A percentile compares a stretch with the other conserved stretches of the same genome.
These are phyloP conservation scores for Crotalus tigris DNA, from an alignment of 2,113 vertebrate species.

Conservation along the genomic window DNA sequence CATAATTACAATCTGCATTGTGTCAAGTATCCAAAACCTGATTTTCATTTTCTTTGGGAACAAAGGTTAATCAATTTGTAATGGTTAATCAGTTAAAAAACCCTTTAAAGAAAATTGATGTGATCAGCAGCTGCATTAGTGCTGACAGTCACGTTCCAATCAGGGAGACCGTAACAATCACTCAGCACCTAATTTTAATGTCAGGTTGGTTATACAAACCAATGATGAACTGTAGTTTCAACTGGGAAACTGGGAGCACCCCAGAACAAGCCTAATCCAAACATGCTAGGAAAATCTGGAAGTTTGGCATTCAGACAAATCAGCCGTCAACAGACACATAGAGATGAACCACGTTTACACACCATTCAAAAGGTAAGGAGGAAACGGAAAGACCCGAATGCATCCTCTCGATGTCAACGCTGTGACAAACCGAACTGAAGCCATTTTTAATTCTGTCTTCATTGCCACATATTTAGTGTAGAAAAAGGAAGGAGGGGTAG, in stretches of 20 bases:
- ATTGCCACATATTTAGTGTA: no score
- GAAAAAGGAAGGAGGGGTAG: no score
- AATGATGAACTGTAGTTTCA: neutral
- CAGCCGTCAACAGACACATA: neutral
- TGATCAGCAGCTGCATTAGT: conserved; percentile 1
- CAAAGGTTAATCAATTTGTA: conserved; percentile 38
- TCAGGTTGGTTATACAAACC: neutral
- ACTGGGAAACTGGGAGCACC: neutral
- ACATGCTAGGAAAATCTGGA: neutral
- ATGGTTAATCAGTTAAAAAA: conserved; percentile 40
- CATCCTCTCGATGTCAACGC: neutral
- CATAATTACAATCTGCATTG: conserved; percentile 40
- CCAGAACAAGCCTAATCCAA: neutral
- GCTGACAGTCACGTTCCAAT: neutral
- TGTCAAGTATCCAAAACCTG: conserved; percentile 30
- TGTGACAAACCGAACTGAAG: no score
- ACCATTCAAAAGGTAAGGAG: neutral
- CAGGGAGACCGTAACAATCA: neutral
- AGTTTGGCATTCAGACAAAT: neutral
- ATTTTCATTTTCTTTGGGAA: conserved; percentile 47
- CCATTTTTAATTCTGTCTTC: no score
- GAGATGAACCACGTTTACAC: neutral
- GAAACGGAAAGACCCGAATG: neutral
- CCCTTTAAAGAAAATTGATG: conserved; percentile 45
- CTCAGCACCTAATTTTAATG: neutral